Percentiles rank a stretch among this genome's conserved stretches.
Conservation (phyloP, 2,888 invertebrate species). For the Platypus cylindrus region DNA sequence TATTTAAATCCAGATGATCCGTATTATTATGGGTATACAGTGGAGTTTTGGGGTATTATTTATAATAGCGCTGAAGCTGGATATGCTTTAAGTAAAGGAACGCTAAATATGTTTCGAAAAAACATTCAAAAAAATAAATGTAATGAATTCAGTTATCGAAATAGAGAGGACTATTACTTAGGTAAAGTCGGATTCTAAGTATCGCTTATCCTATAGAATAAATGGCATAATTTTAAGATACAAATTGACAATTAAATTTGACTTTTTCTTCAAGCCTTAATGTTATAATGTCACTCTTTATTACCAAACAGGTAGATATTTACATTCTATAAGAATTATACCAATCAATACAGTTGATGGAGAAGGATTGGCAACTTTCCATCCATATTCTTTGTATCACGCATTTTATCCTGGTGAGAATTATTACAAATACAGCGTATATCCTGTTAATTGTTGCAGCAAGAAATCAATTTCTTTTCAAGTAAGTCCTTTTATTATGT, state of each 20-base stretch:
- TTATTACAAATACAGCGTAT: conserved; percentile 39
- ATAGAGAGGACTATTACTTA: conserved; percentile 45
- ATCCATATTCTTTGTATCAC: conserved; percentile 37
- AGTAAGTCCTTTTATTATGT: conserved; percentile 19
- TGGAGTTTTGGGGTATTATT: conserved; percentile 40
- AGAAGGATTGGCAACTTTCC: conserved; percentile 38
- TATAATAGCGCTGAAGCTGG: conserved; percentile 45
- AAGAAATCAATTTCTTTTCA: conserved; percentile 38
- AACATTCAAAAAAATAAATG: conserved; percentile 30
- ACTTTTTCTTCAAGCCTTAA: too few species aligned
- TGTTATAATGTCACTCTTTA: too few species aligned
- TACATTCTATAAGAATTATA: conserved; percentile 37
- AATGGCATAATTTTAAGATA: too few species aligned
- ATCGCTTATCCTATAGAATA: too few species aligned
- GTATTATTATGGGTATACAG: conserved; percentile 43
- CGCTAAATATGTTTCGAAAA: conserved; percentile 31
- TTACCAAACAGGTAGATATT: conserved; percentile 42
- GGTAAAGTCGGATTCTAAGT: conserved; percentile 31
- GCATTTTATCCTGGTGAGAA: conserved; percentile 33
- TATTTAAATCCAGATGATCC: conserved; percentile 32
- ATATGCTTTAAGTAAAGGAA: conserved; percentile 41
- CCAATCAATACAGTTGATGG: conserved; percentile 41
- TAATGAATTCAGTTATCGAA: conserved; percentile 38
- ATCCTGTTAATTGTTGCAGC: conserved; percentile 42
- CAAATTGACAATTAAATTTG: too few species aligned